Evolutionary conservation across 2,797 vertebrate genomes (phyloP).

Genomic region (Centroberyx gerrardi): DNA sequence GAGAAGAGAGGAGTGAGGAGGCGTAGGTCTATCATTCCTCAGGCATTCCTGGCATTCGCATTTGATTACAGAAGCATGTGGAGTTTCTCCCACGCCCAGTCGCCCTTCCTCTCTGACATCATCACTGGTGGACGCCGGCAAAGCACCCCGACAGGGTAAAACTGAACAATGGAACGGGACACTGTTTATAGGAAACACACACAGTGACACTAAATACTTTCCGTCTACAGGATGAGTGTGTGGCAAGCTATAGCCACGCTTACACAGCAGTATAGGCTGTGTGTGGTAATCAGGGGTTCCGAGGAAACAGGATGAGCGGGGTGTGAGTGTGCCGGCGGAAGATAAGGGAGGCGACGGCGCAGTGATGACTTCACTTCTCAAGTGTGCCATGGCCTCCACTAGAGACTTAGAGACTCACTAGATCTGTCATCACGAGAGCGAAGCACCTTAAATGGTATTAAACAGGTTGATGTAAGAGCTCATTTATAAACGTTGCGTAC

Average conservation of each 20-base stretch:
- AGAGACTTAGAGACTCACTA: not conserved
- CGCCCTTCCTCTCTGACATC: not conserved
- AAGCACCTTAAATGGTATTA: no score
- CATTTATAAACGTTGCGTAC: no score
- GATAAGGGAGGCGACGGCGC: conserved; percentile 20
- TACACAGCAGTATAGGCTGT: not conserved
- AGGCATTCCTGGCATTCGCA: not conserved
- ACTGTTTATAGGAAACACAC: not conserved
- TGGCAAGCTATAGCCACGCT: no score
- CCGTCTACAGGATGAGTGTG: not conserved
- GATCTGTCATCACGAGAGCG: no score
- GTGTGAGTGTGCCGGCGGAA: conserved; percentile 4
- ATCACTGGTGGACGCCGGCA: not conserved
- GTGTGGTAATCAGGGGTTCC: conserved; percentile 1
- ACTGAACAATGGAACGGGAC: conserved; percentile 8
- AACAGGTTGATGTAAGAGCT: no score
- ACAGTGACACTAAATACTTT: not conserved
- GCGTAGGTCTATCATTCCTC: conserved; percentile 7
- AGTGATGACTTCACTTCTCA: conserved; percentile 2
- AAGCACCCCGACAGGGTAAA: not conserved
- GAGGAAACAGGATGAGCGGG: not conserved
- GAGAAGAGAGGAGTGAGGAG: not conserved
- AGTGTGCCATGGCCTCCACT: not conserved
- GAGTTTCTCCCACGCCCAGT: rapidly evolving
- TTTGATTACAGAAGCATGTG: not conserved